Evolutionary conservation across 2,888 invertebrate species (phyloP).

Genomic region (Gymnosoma rotundatum): DNA sequence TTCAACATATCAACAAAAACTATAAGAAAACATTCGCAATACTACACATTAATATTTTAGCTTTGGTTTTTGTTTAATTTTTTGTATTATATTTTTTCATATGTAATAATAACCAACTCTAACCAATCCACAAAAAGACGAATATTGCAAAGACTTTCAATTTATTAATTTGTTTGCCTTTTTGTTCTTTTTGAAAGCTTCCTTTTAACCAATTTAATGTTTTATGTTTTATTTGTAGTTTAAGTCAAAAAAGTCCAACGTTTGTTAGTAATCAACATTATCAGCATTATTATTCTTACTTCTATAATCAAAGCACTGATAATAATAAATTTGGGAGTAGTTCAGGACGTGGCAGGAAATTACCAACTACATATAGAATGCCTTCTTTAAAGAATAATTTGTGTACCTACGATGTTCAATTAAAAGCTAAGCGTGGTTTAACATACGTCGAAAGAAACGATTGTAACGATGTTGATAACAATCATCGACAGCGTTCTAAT

Average conservation of each 20-base stretch:
- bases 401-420: constrained; percentile 21
- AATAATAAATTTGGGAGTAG: constrained; percentile 10
- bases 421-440: constrained; percentile 34
- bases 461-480: constrained; percentile 12
- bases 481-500: constrained; percentile 20
- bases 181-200: not conserved
- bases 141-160: not conserved
- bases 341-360: constrained; percentile 30
- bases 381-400: constrained; percentile 47
- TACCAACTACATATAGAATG: constrained; percentile 53
- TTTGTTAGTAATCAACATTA: constrained; percentile 39
- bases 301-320: constrained; percentile 42
- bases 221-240: constrained; percentile 17
- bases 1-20: not conserved
- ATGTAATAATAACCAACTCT: not conserved
- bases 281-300: constrained; percentile 56
- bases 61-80: not conserved
- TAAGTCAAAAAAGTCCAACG: constrained; percentile 8
- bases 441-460: constrained; percentile 24
- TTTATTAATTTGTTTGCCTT: not conserved
- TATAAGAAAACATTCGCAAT: not conserved
- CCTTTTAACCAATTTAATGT: not conserved
- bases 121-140: constrained; percentile 14
- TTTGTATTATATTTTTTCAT: not conserved
- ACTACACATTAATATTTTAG: not conserved